Evolutionary conservation across 1,140 invertebrate species (phyloP).

Genomic region (Bacillus rossius): DNA sequence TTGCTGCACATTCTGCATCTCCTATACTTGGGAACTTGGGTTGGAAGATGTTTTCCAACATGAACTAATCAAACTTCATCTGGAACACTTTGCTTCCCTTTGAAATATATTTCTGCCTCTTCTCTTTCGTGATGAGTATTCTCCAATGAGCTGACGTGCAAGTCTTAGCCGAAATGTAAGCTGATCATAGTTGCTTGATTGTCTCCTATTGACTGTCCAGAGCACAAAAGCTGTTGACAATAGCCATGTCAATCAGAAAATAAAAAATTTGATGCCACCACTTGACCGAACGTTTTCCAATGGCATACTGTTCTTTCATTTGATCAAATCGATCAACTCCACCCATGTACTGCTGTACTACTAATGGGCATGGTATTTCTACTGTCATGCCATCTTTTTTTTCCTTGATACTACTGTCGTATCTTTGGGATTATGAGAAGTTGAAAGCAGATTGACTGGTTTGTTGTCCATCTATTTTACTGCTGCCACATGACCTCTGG

Average conservation of each 20-base stretch:
- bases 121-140: not conserved
- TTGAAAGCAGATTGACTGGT: conserved; percentile 36
- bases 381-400: conserved; percentile 21
- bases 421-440: conserved; percentile 31
- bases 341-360: conserved; percentile 39
- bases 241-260: conserved; percentile 28
- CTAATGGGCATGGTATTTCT: conserved; percentile 25
- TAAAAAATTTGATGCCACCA: conserved; percentile 39
- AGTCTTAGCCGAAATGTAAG: not conserved
- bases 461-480: conserved; percentile 40
- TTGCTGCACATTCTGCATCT: not conserved
- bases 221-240: conserved; percentile 33
- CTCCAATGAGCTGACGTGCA: not conserved
- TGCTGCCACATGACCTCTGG: conserved; percentile 28
- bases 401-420: not conserved
- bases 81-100: not conserved
- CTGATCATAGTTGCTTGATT: not conserved
- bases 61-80: not conserved
- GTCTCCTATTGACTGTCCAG: not conserved
- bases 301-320: conserved; percentile 32
- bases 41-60: not conserved
- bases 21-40: not conserved
- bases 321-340: conserved; percentile 38
- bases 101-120: not conserved
- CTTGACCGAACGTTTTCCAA: conserved; percentile 35